These are phyloP conservation scores for Rotaria magnacalcarata DNA, from an alignment of 2,888 invertebrate genomes.

Conservation along the genomic window DNA sequence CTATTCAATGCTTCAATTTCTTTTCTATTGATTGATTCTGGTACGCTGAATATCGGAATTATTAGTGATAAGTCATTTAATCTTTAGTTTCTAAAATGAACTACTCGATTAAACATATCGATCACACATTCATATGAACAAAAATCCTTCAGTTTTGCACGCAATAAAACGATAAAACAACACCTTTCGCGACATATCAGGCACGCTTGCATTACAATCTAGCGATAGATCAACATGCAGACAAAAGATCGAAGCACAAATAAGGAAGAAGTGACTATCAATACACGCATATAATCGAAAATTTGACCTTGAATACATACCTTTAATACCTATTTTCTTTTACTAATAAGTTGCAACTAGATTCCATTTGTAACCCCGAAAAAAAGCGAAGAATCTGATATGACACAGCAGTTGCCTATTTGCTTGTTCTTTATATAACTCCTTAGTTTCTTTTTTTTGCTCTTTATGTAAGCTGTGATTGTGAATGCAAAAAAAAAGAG, in stretches of 20 bases:
- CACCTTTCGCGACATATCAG: slow-evolving; percentile 1
- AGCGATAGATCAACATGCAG: not conserved
- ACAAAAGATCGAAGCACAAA: not conserved
- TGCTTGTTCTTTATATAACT: not conserved
- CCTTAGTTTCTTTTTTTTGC: not conserved
- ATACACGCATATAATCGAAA: not conserved
- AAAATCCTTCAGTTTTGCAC: not conserved
- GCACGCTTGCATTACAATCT: not conserved
- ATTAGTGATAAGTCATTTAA: slow-evolving; percentile 23
- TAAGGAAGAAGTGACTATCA: not conserved
- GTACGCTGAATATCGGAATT: not conserved
- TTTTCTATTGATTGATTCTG: not conserved
- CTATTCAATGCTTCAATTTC: not conserved
- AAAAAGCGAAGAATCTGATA: not conserved
- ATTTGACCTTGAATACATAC: not conserved
- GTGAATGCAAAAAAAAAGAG: not conserved
- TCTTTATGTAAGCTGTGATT: not conserved
- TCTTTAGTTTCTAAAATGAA: not conserved
- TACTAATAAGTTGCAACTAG: not conserved
- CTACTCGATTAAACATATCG: not conserved
- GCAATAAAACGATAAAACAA: slow-evolving; percentile 18
- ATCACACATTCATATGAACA: not conserved
- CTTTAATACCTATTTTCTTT: not conserved
- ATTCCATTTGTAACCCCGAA: not conserved
- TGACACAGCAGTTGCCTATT: not conserved